These are phyloP conservation scores for Oreochromis niloticus DNA, from an alignment of 2,113 vertebrate genomes.

Conservation along the genomic window DNA sequence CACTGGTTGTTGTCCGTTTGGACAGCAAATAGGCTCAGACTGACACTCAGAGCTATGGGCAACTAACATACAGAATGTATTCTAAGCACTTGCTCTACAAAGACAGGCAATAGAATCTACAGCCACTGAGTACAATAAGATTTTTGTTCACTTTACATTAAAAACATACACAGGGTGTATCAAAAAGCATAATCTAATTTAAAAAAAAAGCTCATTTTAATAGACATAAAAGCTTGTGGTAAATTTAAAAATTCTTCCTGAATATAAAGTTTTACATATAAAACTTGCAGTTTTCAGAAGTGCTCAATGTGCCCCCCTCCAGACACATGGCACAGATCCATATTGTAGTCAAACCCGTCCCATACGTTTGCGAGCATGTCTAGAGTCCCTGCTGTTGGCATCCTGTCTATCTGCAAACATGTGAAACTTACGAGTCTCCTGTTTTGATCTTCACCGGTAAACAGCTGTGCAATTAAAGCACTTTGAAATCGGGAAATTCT, in stretches of 20 bases:
- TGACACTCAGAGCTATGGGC: not conserved
- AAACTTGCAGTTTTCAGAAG: not conserved
- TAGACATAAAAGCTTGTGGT: not conserved
- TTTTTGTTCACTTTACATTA: not conserved
- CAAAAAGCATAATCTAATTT: fast-evolving
- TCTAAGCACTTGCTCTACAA: not conserved
- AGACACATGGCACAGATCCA: not conserved
- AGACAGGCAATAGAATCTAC: not conserved
- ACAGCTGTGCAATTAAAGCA: not conserved
- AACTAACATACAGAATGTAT: not conserved
- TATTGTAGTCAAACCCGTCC: not conserved
- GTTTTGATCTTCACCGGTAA: not conserved
- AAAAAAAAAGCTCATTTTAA: not conserved
- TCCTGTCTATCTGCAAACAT: not conserved
- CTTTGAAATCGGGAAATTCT: not conserved
- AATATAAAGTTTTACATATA: not conserved
- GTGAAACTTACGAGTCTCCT: not conserved
- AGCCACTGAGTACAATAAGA: not conserved
- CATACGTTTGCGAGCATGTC: not conserved
- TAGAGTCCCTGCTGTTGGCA: not conserved
- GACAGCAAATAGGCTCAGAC: not conserved
- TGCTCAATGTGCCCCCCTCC: not conserved
- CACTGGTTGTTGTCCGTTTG: not conserved
- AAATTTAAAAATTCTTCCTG: not conserved
- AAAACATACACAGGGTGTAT: not conserved